Evolutionary conservation across 2,888 invertebrate species (phyloP), one percentile per base, ranked within the genome.

Genomic region (Sinelater perroti): DNA sequence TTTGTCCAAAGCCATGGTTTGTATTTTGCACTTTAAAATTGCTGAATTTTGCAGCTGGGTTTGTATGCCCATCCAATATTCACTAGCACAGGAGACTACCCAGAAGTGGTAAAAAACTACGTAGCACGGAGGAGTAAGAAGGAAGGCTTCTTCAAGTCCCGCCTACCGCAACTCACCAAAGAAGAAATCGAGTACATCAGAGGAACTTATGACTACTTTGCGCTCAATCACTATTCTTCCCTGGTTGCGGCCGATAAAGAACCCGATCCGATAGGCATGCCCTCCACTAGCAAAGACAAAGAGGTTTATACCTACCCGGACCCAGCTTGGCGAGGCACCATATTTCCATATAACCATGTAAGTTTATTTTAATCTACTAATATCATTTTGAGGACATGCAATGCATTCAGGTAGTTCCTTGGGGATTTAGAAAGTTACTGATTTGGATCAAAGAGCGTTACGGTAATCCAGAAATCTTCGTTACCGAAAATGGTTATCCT

Each of bases 31-130:
- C 18, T 11, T 40, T 8, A 16, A 10, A 18, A 3, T 8, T 30
- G 3, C 30, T 38, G 2, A 7, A 2, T 18, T 38, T 35, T 35
- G 10, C 7, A 35, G 35, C n/a, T 35, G n/a, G 84, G 83, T 13
- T 82, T 82, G 81, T 83, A 81, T 64, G 82, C 83, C 3, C 79
- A 83, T 65, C 84, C 84, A 1, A 78, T 85, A 1, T 83, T 80
- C 67, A 80, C 80, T 2, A 70, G 75, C 2, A 78, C 82, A 62
- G 85, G 85, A 4, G 82, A 85, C 71, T 86, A 85, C 65, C 85
- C 85, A 0, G 74, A 79, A 1, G 77, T 83, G 47, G 76, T 86
- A 61, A 83, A 82, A 54, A 74, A 80, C 49, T 68, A 80, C 5
- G 81, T 86, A 0, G 83, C 81, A 56, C 78, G 79, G 44, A 83